These are phyloP conservation scores for Leptopilina drosophilae DNA, from an alignment of 2,888 invertebrate genomes.

Conservation along the genomic window DNA sequence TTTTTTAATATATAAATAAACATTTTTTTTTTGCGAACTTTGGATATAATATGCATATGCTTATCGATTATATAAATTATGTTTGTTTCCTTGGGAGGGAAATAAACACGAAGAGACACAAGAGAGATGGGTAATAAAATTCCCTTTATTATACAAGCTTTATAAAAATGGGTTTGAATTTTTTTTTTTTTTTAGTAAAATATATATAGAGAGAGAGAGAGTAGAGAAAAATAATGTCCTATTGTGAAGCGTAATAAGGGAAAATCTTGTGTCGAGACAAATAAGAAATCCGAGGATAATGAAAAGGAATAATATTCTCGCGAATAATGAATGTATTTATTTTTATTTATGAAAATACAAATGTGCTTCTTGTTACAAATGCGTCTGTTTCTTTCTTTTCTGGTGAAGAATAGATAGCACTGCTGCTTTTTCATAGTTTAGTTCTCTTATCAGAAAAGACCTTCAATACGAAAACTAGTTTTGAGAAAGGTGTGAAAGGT, in stretches of 20 bases:
- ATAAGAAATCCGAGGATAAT: slow-evolving; percentile 12
- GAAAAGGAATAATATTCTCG: neutral
- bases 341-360: too few relatives aligned
- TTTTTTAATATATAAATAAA: neutral
- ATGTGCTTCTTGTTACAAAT: too few relatives aligned
- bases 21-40: neutral
- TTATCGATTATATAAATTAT: slow-evolving; percentile 1
- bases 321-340: too few relatives aligned
- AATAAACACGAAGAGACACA: slow-evolving; percentile 6
- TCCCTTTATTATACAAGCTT: neutral
- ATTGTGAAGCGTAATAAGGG: neutral
- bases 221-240: neutral
- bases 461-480: too few relatives aligned
- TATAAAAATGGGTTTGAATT: slow-evolving; percentile 9
- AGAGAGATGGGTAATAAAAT: neutral
- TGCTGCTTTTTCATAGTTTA: too few relatives aligned
- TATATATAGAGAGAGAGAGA: neutral
- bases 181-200: slow-evolving; percentile 6
- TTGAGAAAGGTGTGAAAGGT: too few relatives aligned
- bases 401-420: too few relatives aligned
- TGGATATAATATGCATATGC: neutral
- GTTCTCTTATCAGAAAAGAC: too few relatives aligned
- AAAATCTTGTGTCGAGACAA: neutral
- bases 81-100: slow-evolving; percentile 3
- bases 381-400: too few relatives aligned